These are phyloP conservation scores for Gallirallus australis DNA, from an alignment of 2,797 vertebrate genomes.

Conservation along the genomic window DNA sequence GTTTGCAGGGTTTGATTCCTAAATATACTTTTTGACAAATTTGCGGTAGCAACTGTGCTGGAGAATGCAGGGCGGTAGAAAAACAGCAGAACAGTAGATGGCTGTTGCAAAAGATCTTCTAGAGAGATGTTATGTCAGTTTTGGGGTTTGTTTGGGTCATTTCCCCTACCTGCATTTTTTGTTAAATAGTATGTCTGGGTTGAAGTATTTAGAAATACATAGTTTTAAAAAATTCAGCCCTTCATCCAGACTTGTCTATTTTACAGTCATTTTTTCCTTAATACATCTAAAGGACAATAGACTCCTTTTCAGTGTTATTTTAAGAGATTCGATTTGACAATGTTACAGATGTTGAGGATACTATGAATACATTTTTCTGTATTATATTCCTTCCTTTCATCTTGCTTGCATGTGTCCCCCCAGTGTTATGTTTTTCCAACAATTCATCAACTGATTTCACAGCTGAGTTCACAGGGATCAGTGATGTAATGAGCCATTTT, in stretches of 20 bases:
- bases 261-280: background rate
- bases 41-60: background rate
- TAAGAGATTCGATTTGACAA: background rate
- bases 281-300: background rate
- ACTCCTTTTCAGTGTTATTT: background rate
- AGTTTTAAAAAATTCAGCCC: background rate
- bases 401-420: slow-evolving; percentile 66
- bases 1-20: background rate
- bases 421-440: slow-evolving; percentile 30
- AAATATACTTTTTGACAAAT: background rate
- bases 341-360: background rate
- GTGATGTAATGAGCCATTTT: slow-evolving; percentile 59
- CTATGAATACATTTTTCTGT: slow-evolving; percentile 44
- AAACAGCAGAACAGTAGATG: background rate
- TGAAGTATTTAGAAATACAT: background rate
- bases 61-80: background rate
- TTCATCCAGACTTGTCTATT: background rate
- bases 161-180: accelerated
- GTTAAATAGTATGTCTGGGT: background rate
- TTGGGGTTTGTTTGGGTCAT: accelerated
- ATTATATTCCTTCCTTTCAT: slow-evolving; percentile 41
- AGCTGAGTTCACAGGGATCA: slow-evolving; percentile 74
- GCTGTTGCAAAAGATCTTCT: background rate
- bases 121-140: background rate
- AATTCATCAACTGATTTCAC: slow-evolving; percentile 67